Percentiles rank a stretch among this genome's conserved stretches.
These are phyloP conservation scores for Catamblyrhynchus diadema DNA, from an alignment of 2,797 vertebrate species.

Conservation along the genomic window DNA sequence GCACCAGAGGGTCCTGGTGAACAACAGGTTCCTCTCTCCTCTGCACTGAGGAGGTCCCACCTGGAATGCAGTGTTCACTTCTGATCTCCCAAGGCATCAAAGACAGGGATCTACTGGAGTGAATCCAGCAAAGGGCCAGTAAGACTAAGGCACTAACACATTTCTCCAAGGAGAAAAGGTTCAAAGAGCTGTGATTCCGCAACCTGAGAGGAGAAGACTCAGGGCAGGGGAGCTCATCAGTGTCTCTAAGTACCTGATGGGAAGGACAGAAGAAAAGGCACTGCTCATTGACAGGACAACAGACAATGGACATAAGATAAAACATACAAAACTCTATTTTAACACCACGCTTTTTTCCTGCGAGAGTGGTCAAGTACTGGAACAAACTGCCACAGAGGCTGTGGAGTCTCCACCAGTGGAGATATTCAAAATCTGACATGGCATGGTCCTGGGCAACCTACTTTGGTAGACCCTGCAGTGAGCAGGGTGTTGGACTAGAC, in stretches of 20 bases:
- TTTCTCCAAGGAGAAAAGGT: not conserved
- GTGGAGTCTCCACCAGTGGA: not conserved
- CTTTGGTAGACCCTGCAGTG: not conserved
- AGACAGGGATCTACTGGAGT: not conserved
- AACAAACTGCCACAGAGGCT: not conserved
- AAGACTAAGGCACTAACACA: not conserved
- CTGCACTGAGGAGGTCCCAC: not conserved
- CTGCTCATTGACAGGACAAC: not conserved
- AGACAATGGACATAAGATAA: not conserved
- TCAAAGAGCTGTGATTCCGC: not conserved
- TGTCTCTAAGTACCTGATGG: not conserved
- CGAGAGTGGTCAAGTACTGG: not conserved
- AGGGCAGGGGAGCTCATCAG: not conserved
- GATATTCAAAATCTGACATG: not conserved
- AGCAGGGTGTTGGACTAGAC: not conserved
- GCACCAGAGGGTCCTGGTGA: not conserved
- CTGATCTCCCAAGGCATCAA: not conserved
- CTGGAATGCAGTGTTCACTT: not conserved
- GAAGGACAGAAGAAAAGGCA: not conserved
- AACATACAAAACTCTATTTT: not conserved
- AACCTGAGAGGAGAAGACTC: not conserved
- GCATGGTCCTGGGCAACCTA: not conserved
- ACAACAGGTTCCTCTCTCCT: not conserved
- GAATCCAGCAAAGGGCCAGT: not conserved
- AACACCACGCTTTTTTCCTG: not conserved